Evolutionary conservation across 2,888 invertebrate genomes (phyloP).

Genomic region (Lampropteryx suffumata): DNA sequence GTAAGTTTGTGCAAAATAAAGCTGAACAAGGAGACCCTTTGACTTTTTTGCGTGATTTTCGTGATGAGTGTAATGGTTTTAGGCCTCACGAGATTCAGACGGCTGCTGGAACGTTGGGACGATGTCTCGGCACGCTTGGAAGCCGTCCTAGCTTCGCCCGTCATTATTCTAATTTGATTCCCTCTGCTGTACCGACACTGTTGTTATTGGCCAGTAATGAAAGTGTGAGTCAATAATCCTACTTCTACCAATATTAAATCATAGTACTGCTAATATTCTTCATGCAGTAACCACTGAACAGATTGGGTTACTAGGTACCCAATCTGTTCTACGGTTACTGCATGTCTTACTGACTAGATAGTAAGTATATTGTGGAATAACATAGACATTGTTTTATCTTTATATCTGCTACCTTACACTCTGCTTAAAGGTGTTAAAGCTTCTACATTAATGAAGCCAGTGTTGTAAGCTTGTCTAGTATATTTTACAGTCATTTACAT

Average conservation of each 20-base stretch:
- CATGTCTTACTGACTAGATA: too few relatives aligned
- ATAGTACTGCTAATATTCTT: too few relatives aligned
- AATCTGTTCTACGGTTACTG: too few relatives aligned
- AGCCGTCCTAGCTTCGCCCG: conserved; percentile 67
- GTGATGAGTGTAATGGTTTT: conserved; percentile 37
- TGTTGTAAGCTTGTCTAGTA: too few relatives aligned
- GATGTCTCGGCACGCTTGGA: conserved; percentile 72
- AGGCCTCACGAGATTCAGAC: conserved; percentile 74
- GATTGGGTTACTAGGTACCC: not conserved
- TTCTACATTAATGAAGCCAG: too few relatives aligned
- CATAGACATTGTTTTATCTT: too few relatives aligned
- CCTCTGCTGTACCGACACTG: conserved; percentile 67
- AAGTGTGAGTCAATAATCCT: conserved; percentile 60
- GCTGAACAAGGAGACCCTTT: not conserved
- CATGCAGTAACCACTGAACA: too few relatives aligned
- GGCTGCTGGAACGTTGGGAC: conserved; percentile 70
- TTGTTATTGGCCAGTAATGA: conserved; percentile 73
- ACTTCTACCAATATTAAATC: not conserved
- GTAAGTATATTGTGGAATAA: too few relatives aligned
- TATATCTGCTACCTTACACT: too few relatives aligned
- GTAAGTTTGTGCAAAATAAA: conserved; percentile 46
- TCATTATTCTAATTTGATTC: conserved; percentile 71
- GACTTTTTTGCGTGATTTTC: conserved; percentile 21
- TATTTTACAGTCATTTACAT: too few relatives aligned
- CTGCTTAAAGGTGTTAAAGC: too few relatives aligned